These are phyloP conservation scores for Anolis sagrei DNA, from an alignment of 2,113 vertebrate genomes.

Conservation along the genomic window DNA sequence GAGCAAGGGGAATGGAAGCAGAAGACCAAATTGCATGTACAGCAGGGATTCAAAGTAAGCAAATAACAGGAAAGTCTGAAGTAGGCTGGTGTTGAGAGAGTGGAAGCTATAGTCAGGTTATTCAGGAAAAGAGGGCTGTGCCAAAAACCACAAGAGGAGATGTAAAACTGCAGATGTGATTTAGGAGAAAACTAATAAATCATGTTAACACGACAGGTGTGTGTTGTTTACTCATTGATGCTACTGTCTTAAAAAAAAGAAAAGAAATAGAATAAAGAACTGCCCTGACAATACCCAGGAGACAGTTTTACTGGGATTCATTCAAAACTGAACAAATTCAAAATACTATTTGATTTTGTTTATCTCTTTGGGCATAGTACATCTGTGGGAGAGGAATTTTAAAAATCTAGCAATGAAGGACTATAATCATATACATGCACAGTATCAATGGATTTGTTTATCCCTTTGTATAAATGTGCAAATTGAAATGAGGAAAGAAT, in stretches of 20 bases:
- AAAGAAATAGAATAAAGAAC: neutral
- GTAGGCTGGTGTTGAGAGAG: neutral
- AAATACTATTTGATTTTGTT: neutral
- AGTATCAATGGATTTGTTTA: no score
- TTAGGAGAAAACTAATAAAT: neutral
- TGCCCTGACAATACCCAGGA: neutral
- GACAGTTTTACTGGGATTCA: neutral
- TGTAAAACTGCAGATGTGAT: neutral
- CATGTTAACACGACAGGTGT: neutral
- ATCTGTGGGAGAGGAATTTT: no score
- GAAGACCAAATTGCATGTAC: neutral
- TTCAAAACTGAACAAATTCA: neutral
- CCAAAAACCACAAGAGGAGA: neutral
- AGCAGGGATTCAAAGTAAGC: neutral
- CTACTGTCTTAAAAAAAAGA: neutral
- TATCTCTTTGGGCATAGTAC: neutral
- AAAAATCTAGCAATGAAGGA: no score
- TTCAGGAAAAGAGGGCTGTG: neutral
- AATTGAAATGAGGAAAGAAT: no score
- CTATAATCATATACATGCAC: no score
- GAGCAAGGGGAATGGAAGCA: neutral
- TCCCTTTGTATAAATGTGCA: no score
- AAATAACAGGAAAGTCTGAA: neutral
- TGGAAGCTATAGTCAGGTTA: conserved; percentile 1
- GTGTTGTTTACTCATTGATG: neutral